These are phyloP conservation scores for Saturnia japonica DNA, from an alignment of 2,888 invertebrate genomes.

Conservation along the genomic window DNA sequence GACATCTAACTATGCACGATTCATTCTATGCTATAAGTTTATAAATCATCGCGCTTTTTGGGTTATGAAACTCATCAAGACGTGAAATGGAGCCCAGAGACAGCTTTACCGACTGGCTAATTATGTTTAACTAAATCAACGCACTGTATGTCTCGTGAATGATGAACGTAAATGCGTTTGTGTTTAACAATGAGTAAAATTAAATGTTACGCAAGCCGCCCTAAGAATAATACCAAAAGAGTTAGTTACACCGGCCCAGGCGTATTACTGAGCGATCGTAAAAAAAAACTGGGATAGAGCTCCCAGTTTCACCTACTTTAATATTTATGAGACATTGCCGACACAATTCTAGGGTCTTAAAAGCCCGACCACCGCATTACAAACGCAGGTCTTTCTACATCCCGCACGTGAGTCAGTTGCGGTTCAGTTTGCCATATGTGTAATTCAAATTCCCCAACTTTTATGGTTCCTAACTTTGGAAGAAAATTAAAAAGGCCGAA, in stretches of 20 bases:
- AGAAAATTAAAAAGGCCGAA: background rate
- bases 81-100: no score
- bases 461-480: background rate
- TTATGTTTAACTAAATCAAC: no score
- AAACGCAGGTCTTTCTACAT: background rate
- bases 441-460: background rate
- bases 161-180: no score
- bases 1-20: no score
- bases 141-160: no score
- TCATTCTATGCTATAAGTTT: no score
- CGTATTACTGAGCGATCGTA: background rate
- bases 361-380: constrained; percentile 4
- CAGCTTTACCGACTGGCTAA: no score
- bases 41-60: no score
- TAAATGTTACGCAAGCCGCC: no score
- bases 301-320: constrained; percentile 1
- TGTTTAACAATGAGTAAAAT: no score
- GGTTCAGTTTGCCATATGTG: background rate
- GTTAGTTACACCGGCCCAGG: background rate
- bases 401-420: background rate
- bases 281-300: background rate
- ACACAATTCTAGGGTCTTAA: constrained; percentile 5
- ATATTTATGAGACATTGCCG: constrained; percentile 11
- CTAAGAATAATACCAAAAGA: background rate
- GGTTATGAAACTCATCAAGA: no score